Conservation (phyloP, 2,113 vertebrate genomes). For the Sigmodon hispidus region DNA sequence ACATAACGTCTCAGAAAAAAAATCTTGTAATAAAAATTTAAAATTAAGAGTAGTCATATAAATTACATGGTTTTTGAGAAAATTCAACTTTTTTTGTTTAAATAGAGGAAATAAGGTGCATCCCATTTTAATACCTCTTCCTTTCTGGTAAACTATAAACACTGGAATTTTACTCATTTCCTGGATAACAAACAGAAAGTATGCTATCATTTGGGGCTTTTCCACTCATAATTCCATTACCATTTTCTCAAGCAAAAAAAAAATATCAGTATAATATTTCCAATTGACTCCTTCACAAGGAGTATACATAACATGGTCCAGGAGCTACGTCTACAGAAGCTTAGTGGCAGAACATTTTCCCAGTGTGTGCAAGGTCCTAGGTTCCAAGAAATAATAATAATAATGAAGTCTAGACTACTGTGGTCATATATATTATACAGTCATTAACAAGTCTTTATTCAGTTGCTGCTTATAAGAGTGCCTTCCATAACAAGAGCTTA, state of each 20-base stretch:
- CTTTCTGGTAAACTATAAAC: conserved; percentile 55
- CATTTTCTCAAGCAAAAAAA: conserved; percentile 20
- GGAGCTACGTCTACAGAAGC: not conserved
- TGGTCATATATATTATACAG: not conserved
- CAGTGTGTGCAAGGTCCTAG: not conserved
- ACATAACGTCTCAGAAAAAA: conserved; percentile 16
- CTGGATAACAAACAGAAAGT: conserved; percentile 60
- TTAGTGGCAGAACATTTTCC: not conserved
- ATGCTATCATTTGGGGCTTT: conserved; percentile 65
- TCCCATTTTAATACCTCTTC: conserved; percentile 69
- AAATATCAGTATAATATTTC: conserved; percentile 15
- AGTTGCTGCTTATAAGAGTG: not conserved
- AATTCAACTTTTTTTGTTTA: conserved; percentile 22
- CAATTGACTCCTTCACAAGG: conserved; percentile 8
- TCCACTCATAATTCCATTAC: conserved; percentile 53
- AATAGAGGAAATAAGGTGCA: conserved; percentile 70
- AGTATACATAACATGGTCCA: not conserved
- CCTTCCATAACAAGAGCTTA: not conserved
- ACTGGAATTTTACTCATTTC: conserved; percentile 71
- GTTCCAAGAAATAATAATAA: not conserved
- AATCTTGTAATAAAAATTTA: not conserved
- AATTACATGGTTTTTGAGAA: conserved; percentile 38
- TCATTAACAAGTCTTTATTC: not conserved
- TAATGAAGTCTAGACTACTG: not conserved
- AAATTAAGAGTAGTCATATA: conserved; percentile 47